A percentile compares a stretch with the other conserved stretches of the same genome.
Conservation (phyloP, 2,797 vertebrate genomes). For the Pelochelys cantorii region DNA sequence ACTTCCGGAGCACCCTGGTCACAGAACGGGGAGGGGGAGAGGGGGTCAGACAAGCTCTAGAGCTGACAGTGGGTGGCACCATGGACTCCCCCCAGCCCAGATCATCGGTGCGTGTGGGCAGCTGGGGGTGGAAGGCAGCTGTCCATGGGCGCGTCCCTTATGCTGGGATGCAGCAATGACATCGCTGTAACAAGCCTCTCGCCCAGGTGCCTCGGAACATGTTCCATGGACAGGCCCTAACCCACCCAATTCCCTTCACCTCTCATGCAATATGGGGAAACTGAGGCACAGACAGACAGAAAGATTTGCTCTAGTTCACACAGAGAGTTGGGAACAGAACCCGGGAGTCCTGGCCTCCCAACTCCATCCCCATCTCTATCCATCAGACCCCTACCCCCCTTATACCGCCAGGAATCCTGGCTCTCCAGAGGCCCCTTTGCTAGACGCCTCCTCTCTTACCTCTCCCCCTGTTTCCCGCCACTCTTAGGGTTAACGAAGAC, state of each 20-base stretch:
- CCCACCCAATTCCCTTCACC: background rate
- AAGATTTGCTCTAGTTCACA: background rate
- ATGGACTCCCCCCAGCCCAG: too few species aligned
- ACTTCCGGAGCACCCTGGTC: slow-evolving; percentile 90
- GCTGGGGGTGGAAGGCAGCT: too few species aligned
- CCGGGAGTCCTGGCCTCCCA: background rate
- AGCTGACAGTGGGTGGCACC: background rate
- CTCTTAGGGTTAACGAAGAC: slow-evolving; percentile 96
- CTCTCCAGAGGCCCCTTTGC: background rate
- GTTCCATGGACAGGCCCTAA: too few species aligned
- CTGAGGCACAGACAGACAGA: background rate
- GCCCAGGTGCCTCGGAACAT: background rate
- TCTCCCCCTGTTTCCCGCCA: slow-evolving; percentile 94
- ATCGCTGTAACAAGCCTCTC: background rate
- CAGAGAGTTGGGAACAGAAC: background rate
- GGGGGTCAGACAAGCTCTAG: background rate
- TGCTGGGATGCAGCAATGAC: background rate
- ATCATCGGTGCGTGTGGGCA: too few species aligned
- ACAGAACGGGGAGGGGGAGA: background rate
- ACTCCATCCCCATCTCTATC: background rate
- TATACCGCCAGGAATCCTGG: background rate
- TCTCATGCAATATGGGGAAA: background rate
- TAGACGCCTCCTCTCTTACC: slow-evolving; percentile 77
- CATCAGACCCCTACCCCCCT: background rate
- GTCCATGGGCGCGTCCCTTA: background rate